Evolutionary conservation across 2,888 invertebrate species (phyloP).

Genomic region (Caenorhabditis drosophilae): DNA sequence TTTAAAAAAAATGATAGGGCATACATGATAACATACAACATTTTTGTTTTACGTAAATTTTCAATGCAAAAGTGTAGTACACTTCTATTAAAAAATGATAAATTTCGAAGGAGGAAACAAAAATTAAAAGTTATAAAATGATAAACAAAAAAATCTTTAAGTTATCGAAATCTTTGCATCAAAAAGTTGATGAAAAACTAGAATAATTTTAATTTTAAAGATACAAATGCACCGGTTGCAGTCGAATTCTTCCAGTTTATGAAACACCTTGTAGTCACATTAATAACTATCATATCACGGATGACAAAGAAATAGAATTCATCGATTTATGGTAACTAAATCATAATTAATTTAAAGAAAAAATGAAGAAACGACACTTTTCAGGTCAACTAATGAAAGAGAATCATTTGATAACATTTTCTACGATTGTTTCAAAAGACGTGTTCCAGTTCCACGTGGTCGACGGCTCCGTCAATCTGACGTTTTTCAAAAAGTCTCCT

Average conservation of each 20-base stretch:
- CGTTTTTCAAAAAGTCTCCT: not conserved
- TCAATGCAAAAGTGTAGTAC: not conserved
- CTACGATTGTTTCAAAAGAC: conserved; percentile 12
- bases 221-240: conserved; percentile 17
- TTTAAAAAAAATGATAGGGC: conserved; percentile 9
- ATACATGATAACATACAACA: not conserved
- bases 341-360: not conserved
- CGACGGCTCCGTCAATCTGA: not conserved
- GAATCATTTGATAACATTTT: conserved; percentile 8
- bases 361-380: not conserved
- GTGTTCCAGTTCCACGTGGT: conserved; percentile 22
- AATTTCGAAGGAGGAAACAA: not conserved
- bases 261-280: conserved; percentile 33
- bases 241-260: conserved; percentile 6
- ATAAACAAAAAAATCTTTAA: too few species aligned
- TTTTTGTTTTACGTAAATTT: not conserved
- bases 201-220: too few species aligned
- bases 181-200: too few species aligned
- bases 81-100: not conserved
- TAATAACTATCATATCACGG: conserved; percentile 4
- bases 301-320: conserved; percentile 6
- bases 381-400: conserved; percentile 10
- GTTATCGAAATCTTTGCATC: too few species aligned
- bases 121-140: not conserved
- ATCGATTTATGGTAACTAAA: conserved; percentile 18